Base-by-base conservation (phyloP, 2,113 vertebrate species). In the Ariopsis seemanni region DNA sequence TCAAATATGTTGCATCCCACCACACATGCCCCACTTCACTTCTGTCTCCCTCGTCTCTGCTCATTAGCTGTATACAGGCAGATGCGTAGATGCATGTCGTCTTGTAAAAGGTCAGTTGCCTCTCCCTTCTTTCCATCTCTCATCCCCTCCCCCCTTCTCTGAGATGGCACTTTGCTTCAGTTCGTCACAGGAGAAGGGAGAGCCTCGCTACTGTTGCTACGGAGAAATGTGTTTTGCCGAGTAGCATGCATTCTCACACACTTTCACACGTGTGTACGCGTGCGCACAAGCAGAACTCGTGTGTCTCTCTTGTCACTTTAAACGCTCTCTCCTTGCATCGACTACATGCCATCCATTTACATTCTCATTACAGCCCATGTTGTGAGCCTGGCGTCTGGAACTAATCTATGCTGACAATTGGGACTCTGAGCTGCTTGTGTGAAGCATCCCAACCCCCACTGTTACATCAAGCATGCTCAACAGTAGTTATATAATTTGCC, bases 351-450 rank as follows among this genome's bases (percentile, higher is more conserved):
- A 72, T 71, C 83, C 86, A 69, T 90, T 88, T 88, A 80, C 79
- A 63, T 27, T 79, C 89, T 91, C 77, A 71, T 88, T 89, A 84
- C 81, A 79, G 77, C 78, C 74, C 79, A 79, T 88, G 82, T 90
- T 84, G 85, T 88, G 87, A 84, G 48, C 65, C 83, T 85, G 75
- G 79, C 86, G 77, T 89, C 90, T 91, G 90, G 90, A 93, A 92
- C 89, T 91, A 92, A 93, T 91, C 82, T 86, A 80, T 86, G 65
- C 89, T 91, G 90, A 90, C 89, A 90, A 90, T 89, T 90, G 85
- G 84, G 88, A 90, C 89, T 80, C 87, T 90, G 83, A 83, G 67
- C 77, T 86, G 90, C 82, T 77, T 83, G 83, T 65, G 69, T 62
- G 62, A 88, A 86, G 87, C 87, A 83, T 81, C 86, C 75, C n/a